These are phyloP conservation scores for Sinocyclocheilus maitianheensis DNA, from an alignment of 2,113 vertebrate species.

Conservation along the genomic window DNA sequence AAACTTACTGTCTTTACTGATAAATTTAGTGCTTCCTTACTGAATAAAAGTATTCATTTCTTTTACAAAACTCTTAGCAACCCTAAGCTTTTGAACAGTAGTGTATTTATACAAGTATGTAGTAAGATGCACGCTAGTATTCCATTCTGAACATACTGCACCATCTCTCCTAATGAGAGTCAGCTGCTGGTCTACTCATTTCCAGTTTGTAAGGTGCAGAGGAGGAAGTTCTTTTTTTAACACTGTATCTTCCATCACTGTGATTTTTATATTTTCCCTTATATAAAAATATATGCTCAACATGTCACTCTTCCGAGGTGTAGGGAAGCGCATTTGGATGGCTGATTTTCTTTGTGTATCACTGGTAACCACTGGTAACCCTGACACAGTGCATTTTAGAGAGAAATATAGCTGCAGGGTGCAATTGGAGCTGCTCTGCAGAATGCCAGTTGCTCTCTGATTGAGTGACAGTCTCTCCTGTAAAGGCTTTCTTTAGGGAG, in stretches of 20 bases:
- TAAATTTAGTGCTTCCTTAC: not conserved
- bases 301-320: not conserved
- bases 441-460: constrained; percentile 68
- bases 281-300: not conserved
- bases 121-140: not conserved
- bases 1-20: not conserved
- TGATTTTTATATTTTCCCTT: not conserved
- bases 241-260: not conserved
- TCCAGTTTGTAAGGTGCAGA: not conserved
- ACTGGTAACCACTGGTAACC: constrained; percentile 67
- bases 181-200: not conserved
- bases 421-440: constrained; percentile 66
- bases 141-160: not conserved
- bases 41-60: not conserved
- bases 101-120: not conserved
- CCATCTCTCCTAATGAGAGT: not conserved
- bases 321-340: constrained; percentile 42
- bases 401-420: constrained; percentile 69
- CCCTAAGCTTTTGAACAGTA: not conserved
- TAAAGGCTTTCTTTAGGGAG: constrained; percentile 46
- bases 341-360: constrained; percentile 62
- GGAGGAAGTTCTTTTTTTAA: not conserved
- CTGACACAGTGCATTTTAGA: constrained; percentile 74
- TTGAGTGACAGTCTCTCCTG: constrained; percentile 69
- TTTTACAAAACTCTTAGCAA: not conserved